These are phyloP conservation scores for Gallinago undulata DNA, from an alignment of 2,113 vertebrate species.

Conservation along the genomic window DNA sequence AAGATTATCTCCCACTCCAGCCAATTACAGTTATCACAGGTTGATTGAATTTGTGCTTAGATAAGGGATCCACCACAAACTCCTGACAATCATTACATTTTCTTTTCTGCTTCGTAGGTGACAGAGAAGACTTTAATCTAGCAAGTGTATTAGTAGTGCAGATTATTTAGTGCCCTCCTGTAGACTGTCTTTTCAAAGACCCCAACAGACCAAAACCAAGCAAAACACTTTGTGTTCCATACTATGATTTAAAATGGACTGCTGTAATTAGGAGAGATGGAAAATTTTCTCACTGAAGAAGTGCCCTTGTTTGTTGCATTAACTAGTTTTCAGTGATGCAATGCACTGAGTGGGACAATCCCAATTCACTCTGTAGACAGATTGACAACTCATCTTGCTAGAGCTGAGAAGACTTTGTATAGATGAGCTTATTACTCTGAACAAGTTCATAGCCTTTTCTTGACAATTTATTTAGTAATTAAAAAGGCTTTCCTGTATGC, in stretches of 20 bases:
- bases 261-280: neutral
- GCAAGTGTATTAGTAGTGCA: neutral
- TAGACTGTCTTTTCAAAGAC: neutral
- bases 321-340: neutral
- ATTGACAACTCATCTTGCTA: neutral
- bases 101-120: neutral
- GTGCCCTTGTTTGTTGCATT: neutral
- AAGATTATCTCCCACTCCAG: neutral
- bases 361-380: neutral
- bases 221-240: neutral
- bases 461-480: neutral
- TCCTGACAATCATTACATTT: neutral
- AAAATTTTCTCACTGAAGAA: neutral
- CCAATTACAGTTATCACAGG: neutral
- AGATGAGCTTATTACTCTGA: neutral
- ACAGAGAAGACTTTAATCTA: neutral
- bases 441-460: neutral
- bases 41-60: neutral
- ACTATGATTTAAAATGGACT: neutral
- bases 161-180: neutral
- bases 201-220: neutral
- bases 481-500: neutral
- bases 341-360: neutral
- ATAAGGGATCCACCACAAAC: neutral
- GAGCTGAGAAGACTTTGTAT: neutral